Evolutionary conservation across 1,140 invertebrate genomes (phyloP).

Genomic region (Zaprionus kolodkinae): DNA sequence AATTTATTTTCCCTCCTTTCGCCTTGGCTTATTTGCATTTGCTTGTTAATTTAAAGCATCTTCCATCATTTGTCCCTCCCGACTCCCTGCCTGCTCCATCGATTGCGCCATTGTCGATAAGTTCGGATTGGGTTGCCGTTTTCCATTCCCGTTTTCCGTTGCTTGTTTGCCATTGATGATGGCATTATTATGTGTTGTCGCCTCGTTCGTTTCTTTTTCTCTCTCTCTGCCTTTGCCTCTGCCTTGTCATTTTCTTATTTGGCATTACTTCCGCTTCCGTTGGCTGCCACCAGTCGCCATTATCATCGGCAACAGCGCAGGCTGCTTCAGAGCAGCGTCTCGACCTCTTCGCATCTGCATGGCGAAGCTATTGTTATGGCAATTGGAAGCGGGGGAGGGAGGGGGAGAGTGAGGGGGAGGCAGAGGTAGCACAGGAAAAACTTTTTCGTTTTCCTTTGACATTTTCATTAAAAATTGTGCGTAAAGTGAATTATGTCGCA

Average conservation of each 20-base stretch:
- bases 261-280: conserved; percentile 79
- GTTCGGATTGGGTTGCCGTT: conserved; percentile 44
- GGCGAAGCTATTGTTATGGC: neutral
- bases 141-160: conserved; percentile 50
- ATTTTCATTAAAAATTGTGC: conserved; percentile 61
- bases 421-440: conserved; percentile 28
- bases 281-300: conserved; percentile 53
- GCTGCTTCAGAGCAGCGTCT: no score
- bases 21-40: conserved; percentile 67
- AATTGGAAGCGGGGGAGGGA: neutral
- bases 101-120: conserved; percentile 63
- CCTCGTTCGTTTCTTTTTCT: conserved; percentile 48
- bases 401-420: neutral
- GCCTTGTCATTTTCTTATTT: conserved; percentile 47
- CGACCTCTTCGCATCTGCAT: conserved; percentile 11
- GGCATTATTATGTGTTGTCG: conserved; percentile 79
- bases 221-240: conserved; percentile 23
- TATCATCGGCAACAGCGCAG: conserved; percentile 22
- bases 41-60: conserved; percentile 82
- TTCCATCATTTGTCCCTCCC: conserved; percentile 81
- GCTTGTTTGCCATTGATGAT: conserved; percentile 67
- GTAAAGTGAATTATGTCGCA: conserved; percentile 71
- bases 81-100: no score
- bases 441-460: conserved; percentile 59
- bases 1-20: conserved; percentile 71